Conservation (phyloP, 2,888 invertebrate species). For the Polietes domitor region DNA sequence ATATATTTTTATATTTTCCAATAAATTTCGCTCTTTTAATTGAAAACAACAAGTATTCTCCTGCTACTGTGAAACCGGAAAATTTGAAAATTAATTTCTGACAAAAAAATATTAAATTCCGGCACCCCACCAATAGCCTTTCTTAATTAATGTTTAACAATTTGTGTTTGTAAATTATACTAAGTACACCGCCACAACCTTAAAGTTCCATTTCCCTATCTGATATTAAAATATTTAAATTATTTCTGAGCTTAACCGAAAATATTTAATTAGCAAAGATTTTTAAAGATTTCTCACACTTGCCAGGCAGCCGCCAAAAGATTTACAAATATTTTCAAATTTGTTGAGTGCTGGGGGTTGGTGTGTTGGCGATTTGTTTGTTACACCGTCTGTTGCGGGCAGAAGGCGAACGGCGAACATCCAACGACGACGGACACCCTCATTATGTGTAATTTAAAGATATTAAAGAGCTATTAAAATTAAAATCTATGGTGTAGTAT, state of each 20-base stretch:
- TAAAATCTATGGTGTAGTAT: slow-evolving; percentile 62
- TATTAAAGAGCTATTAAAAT: slow-evolving; percentile 65
- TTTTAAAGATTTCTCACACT: not conserved
- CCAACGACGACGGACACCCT: slow-evolving; percentile 44
- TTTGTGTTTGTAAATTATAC: not conserved
- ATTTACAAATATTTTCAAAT: not conserved
- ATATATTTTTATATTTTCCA: too few species aligned
- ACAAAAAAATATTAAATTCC: too few species aligned
- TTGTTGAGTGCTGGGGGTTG: not conserved
- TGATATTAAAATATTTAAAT: slow-evolving; percentile 20
- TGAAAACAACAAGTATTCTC: too few species aligned
- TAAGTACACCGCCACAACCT: too few species aligned
- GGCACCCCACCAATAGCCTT: too few species aligned
- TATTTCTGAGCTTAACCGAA: not conserved
- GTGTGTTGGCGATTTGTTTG: not conserved
- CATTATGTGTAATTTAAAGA: slow-evolving; percentile 64
- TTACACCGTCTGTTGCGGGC: not conserved
- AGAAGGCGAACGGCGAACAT: too few species aligned
- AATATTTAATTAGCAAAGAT: slow-evolving; percentile 6
- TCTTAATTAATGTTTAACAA: too few species aligned
- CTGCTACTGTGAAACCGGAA: too few species aligned
- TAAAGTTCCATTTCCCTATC: not conserved
- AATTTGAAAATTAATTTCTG: too few species aligned
- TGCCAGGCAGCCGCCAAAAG: not conserved
- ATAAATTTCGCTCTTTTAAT: too few species aligned